phyloP scores from a whole-genome alignment of 2,888 invertebrate genomes.

The Watsonalla binaria region DNA sequence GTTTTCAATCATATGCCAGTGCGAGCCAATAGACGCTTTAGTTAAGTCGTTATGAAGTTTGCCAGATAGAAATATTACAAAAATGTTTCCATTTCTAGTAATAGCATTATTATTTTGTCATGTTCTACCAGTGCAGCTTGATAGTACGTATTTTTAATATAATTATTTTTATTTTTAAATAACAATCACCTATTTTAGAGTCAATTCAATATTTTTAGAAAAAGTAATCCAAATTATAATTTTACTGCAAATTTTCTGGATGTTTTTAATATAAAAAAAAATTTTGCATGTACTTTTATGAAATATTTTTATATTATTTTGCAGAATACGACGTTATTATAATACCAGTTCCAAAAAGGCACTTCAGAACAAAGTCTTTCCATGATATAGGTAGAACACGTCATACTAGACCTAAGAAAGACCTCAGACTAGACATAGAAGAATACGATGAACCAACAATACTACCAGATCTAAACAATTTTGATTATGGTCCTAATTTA shows the following conservation, averaged over 20 bases:
- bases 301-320: too few species aligned
- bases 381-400: constrained; percentile 8
- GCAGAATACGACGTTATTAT: constrained; percentile 52
- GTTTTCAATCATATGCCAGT: background rate
- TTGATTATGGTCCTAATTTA: constrained; percentile 38
- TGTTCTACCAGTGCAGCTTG: constrained; percentile 23
- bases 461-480: constrained; percentile 45
- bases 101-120: constrained; percentile 15
- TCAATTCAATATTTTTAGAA: too few species aligned
- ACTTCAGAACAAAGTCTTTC: constrained; percentile 15
- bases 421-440: constrained; percentile 46
- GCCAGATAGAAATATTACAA: constrained; percentile 8
- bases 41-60: constrained; percentile 16
- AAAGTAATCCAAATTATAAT: too few species aligned
- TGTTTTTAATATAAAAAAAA: too few species aligned
- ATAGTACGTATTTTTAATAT: constrained; percentile 22
- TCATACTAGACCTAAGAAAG: constrained; percentile 7
- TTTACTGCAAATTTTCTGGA: too few species aligned
- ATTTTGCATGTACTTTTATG: too few species aligned
- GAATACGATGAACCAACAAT: constrained; percentile 52
- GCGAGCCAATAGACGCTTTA: background rate
- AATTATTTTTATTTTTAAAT: background rate
- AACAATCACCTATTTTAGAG: too few species aligned
- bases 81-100: constrained; percentile 20
- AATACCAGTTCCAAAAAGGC: constrained; percentile 40